Evolutionary conservation across 2,888 invertebrate genomes (phyloP), one percentile per base, ranked within the genome.

Genomic region (Marasmarcha lunaedactyla): DNA sequence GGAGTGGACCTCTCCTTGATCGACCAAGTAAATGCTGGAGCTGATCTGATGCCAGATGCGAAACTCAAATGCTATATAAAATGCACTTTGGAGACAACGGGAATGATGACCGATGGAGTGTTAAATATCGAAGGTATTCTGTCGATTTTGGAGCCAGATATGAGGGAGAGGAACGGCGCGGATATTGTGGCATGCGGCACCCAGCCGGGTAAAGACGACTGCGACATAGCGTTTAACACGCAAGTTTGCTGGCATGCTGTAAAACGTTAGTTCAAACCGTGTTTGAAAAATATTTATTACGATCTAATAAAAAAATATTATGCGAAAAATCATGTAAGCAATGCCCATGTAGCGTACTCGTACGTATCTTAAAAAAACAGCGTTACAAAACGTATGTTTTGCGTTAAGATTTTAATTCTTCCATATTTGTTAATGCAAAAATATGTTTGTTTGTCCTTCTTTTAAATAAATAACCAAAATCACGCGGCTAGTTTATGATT

Each of bases 221-320:
- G 81, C 55, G 81, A 81, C 46, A 71, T 67, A 7, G 79, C 81
- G 35, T 81, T 46, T 59, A 59, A 54, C 41, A 77, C 77, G 33
- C 81, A 81, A 57, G 44, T 52, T 39, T 81, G 81, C 65, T 81
- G 81, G 81, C 81, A 79, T n/a, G n/a, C n/a, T n/a, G n/a, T n/a
- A n/a, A n/a, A n/a, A n/a, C n/a, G n/a, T n/a, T n/a, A n/a, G n/a
- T n/a, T n/a, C n/a, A n/a, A n/a, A n/a, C n/a, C n/a, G n/a, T n/a
- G n/a, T n/a, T n/a, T n/a, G n/a, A n/a, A n/a, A n/a, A n/a, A n/a
- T n/a, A n/a, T n/a, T n/a, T n/a, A n/a, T n/a, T n/a, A n/a, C n/a
- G n/a, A n/a, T n/a, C n/a, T n/a, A n/a, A n/a, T n/a, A n/a, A n/a
- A n/a, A n/a, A n/a, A n/a, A n/a, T n/a, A n/a, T n/a, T n/a, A n/a